Percentiles rank a stretch among this genome's conserved stretches.
Conservation (phyloP, 2,113 vertebrate genomes). For the Lepisosteus osseus region DNA sequence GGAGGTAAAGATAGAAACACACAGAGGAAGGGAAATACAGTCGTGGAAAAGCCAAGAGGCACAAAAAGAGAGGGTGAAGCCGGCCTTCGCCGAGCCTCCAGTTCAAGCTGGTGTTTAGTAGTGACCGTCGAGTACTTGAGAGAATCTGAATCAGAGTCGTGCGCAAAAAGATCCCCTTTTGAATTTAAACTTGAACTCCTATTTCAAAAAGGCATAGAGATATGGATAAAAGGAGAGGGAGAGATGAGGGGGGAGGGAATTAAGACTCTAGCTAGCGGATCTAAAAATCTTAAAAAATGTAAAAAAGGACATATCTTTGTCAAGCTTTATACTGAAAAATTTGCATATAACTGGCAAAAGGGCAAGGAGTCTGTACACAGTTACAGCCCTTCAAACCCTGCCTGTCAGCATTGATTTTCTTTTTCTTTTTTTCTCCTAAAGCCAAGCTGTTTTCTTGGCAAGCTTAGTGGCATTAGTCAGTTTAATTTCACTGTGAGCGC, state of each 20-base stretch:
- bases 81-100: too few relatives aligned
- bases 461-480: slow-evolving; percentile 28
- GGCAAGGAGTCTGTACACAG: neutral
- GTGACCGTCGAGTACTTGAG: too few relatives aligned
- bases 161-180: neutral
- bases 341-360: slow-evolving; percentile 13
- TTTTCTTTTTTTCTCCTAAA: slow-evolving; percentile 14
- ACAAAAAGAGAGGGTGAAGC: slow-evolving; percentile 1
- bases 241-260: neutral
- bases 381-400: neutral
- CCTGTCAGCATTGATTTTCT: slow-evolving; percentile 6
- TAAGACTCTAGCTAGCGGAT: too few relatives aligned
- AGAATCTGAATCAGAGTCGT: too few relatives aligned
- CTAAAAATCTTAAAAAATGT: slow-evolving; percentile 22
- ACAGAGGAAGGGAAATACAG: slow-evolving; percentile 14
- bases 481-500: slow-evolving; percentile 24
- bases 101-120: too few relatives aligned
- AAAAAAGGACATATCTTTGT: slow-evolving; percentile 29
- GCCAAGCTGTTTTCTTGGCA: slow-evolving; percentile 22
- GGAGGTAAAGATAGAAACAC: slow-evolving; percentile 28
- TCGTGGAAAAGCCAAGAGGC: slow-evolving; percentile 33
- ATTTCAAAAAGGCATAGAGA: neutral
- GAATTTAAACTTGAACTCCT: neutral
- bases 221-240: slow-evolving; percentile 25
- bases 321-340: slow-evolving; percentile 13